Evolutionary conservation across 2,113 vertebrate species (phyloP), one percentile per base, ranked within the genome.

Genomic region (Nothocercus nigrocapillus): DNA sequence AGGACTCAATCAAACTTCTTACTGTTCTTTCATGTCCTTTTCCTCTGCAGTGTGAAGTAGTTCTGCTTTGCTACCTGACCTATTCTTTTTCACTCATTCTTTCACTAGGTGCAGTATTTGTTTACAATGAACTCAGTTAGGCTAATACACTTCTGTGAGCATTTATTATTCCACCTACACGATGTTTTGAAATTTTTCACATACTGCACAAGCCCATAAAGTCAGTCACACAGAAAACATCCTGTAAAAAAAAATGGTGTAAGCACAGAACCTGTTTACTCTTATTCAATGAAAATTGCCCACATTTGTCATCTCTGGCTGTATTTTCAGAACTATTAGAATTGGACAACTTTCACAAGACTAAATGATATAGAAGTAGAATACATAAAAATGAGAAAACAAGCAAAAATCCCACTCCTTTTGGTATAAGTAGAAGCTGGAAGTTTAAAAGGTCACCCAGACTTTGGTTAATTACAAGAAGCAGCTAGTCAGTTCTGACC

Each of bases 251-350:
- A 49, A 49, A 49, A 22, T 49, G 49, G n/a, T 51, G 74, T 16
- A 70, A 80, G 56, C 27, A 80, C 47, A 66, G 10, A 82, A 79
- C 27, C 0, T 42, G 27, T 1, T 64, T 28, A 63, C 0, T 0
- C 27, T 77, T 51, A 18, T 17, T 81, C 59, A 36, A 45, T 0
- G 34, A 62, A 66, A 92, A 88, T 12, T 32, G 79, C 11, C 63
- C 2, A 20, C 12, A 45, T 49, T 25, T 9, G 13, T 75, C 25
- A 42, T 85, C 67, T 80, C 51, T 56, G 59, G n/a, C 79, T 72
- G 34, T 21, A 28, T 68, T 32, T 68, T 13, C 42, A 68, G 42
- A 30, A 61, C 64, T 67, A 75, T 18, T 69, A 64, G 6, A 77
- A 77, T 2, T 11, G 8, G 9, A 1, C 58, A 53, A 66, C 45